These are phyloP conservation scores for Eurypyga helias DNA, from an alignment of 2,113 vertebrate species.

Conservation along the genomic window DNA sequence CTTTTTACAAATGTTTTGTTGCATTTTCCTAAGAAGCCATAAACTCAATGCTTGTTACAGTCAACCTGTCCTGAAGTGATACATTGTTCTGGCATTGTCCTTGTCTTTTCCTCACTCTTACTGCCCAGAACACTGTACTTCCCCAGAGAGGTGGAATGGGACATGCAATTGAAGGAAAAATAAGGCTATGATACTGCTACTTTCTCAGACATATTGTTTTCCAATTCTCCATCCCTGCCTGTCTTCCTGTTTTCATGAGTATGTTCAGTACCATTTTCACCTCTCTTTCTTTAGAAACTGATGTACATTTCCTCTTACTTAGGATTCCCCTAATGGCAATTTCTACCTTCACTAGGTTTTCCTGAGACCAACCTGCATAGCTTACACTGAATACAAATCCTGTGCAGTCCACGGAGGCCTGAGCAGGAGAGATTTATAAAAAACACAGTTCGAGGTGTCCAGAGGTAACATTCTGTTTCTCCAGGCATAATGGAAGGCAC, in stretches of 20 bases:
- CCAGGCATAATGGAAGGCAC: not conserved
- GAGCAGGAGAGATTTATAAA: not conserved
- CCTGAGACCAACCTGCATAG: not conserved
- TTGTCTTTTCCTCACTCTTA: not conserved
- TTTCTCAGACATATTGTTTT: not conserved
- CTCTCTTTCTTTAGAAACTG: not conserved
- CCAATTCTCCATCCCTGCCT: not conserved
- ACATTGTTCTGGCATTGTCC: not conserved
- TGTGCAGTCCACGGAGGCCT: not conserved
- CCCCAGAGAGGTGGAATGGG: not conserved
- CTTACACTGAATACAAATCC: not conserved
- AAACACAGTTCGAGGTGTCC: not conserved
- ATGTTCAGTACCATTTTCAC: not conserved
- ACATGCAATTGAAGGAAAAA: not conserved
- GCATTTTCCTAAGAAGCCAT: not conserved
- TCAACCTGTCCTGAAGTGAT: not conserved
- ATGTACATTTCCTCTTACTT: not conserved
- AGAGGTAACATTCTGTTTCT: not conserved
- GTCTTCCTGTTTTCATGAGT: not conserved
- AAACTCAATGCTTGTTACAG: not conserved
- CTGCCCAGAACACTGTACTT: not conserved
- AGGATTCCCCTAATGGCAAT: not conserved
- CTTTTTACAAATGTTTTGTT: not conserved
- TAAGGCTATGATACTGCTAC: not conserved
- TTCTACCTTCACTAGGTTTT: not conserved